Evolutionary conservation across 2,113 vertebrate genomes (phyloP).

Genomic region (Leiothrix lutea): DNA sequence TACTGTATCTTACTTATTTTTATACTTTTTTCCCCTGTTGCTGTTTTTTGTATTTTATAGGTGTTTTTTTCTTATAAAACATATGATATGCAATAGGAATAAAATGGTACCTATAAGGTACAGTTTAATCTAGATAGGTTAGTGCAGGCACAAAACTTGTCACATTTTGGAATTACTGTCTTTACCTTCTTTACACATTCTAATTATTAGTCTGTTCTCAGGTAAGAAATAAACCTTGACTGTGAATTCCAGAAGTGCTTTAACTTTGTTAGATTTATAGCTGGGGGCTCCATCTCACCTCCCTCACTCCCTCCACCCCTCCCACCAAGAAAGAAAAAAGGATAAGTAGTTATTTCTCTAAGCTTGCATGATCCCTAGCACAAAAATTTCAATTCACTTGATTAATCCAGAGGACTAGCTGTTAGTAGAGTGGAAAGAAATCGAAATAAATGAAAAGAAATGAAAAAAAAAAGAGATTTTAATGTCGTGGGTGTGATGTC

Average conservation of each 20-base stretch:
- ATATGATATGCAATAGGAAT: not conserved
- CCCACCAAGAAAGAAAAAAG: not conserved
- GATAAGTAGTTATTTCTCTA: constrained; percentile 29
- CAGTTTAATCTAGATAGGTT: not conserved
- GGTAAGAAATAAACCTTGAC: not conserved
- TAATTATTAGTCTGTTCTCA: constrained; percentile 10
- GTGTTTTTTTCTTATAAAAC: not conserved
- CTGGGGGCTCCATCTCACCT: not conserved
- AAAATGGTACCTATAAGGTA: not conserved
- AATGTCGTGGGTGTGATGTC: not conserved
- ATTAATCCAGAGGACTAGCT: constrained; percentile 44
- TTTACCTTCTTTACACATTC: not conserved
- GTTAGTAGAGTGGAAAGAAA: constrained; percentile 44
- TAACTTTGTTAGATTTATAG: constrained; percentile 8
- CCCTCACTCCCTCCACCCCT: accelerated
- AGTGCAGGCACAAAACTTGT: not conserved
- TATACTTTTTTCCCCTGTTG: not conserved
- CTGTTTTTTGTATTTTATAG: not conserved
- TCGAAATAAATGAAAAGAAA: not conserved
- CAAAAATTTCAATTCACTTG: constrained; percentile 45
- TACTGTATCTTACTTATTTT: not conserved
- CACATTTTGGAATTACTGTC: not conserved
- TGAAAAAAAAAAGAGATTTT: not conserved
- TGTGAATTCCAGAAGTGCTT: constrained; percentile 8
- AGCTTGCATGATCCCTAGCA: constrained; percentile 5